A percentile compares a stretch with the other conserved stretches of the same genome.
These are phyloP conservation scores for Pomatostomus ruficeps DNA, from an alignment of 2,113 vertebrate genomes.

Conservation along the genomic window DNA sequence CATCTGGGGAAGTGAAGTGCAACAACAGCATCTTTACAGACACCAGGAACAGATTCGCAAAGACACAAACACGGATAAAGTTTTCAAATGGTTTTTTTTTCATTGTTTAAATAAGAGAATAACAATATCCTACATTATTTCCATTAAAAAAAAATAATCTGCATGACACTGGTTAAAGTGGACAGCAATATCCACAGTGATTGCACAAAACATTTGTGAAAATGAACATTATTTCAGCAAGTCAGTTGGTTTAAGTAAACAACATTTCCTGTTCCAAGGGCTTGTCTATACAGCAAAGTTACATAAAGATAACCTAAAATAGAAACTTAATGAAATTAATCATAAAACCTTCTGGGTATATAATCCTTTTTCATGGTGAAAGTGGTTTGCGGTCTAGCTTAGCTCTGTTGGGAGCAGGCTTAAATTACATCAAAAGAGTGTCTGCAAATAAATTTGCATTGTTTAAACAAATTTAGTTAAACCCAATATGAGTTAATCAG, in stretches of 20 bases:
- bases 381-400: background rate
- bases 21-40: background rate
- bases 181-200: background rate
- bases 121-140: background rate
- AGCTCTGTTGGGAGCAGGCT: constrained; percentile 8
- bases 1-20: background rate
- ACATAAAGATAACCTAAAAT: constrained; percentile 1
- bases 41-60: background rate
- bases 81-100: background rate
- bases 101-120: background rate
- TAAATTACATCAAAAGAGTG: constrained; percentile 1
- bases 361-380: constrained; percentile 16
- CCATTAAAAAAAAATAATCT: background rate
- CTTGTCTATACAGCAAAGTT: background rate
- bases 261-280: background rate
- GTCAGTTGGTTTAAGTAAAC: background rate
- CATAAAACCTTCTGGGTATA: background rate
- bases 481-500: constrained; percentile 53
- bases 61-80: background rate
- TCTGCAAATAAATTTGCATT: constrained; percentile 41
- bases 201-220: background rate
- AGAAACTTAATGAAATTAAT: constrained; percentile 13
- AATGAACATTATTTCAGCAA: background rate
- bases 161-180: background rate
- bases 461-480: constrained; percentile 45